These are phyloP conservation scores for Sinosuthora webbiana DNA, from an alignment of 2,113 vertebrate genomes.

Conservation along the genomic window DNA sequence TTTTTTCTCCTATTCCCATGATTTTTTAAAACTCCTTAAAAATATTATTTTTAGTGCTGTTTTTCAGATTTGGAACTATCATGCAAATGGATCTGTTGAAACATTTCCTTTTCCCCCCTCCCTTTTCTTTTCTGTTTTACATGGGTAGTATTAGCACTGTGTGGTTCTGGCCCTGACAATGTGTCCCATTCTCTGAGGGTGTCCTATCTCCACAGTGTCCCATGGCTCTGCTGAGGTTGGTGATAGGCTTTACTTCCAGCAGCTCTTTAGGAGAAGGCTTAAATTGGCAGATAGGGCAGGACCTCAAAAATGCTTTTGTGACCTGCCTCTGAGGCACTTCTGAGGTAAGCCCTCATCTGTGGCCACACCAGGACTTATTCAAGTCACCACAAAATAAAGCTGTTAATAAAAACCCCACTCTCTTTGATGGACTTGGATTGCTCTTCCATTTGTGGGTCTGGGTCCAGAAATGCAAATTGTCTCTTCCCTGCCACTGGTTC, in stretches of 20 bases:
- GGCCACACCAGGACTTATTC: background rate
- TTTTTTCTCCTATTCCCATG: background rate
- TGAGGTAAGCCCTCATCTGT: background rate
- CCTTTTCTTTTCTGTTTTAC: background rate
- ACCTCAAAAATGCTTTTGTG: background rate
- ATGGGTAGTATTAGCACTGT: fast-evolving
- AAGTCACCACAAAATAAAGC: background rate
- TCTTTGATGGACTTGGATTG: background rate
- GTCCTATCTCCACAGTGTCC: fast-evolving
- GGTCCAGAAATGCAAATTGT: background rate
- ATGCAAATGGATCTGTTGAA: background rate
- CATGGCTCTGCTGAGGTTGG: fast-evolving
- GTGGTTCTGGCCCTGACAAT: background rate
- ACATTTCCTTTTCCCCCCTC: background rate
- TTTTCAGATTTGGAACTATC: background rate
- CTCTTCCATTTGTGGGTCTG: background rate
- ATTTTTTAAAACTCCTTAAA: background rate
- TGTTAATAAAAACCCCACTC: background rate
- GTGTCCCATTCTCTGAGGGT: too few relatives aligned
- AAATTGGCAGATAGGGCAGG: background rate
- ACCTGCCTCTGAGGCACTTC: background rate
- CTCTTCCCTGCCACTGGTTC: background rate
- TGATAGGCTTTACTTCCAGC: background rate
- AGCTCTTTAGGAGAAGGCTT: background rate
- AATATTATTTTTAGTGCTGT: background rate